Percentiles rank a stretch among this genome's conserved stretches.
Conservation (phyloP, 2,113 vertebrate species). For the Platysternon megacephalum region DNA sequence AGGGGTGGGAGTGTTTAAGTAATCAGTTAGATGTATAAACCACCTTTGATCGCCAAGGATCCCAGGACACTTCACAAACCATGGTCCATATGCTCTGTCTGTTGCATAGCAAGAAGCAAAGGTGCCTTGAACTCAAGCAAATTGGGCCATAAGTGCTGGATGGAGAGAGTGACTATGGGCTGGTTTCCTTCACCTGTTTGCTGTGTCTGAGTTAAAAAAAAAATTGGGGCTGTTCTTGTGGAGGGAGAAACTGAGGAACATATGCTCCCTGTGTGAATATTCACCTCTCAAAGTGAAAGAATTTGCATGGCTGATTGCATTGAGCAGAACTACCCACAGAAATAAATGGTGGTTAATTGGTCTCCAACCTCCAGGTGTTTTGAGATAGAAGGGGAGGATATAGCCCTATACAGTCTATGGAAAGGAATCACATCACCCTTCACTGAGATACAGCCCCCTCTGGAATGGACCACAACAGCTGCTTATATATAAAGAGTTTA, state of each 20-base stretch:
- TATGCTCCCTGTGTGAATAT: neutral
- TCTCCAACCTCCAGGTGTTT: neutral
- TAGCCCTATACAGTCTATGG: neutral
- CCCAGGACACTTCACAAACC: neutral
- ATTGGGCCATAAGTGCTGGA: neutral
- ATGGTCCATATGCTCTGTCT: neutral
- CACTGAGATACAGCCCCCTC: neutral
- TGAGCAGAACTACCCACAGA: neutral
- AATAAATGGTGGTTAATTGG: neutral
- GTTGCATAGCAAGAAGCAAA: neutral
- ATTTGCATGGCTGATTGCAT: rapidly evolving
- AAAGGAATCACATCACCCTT: neutral
- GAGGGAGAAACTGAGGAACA: neutral
- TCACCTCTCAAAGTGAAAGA: neutral
- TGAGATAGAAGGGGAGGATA: neutral
- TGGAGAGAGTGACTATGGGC: neutral
- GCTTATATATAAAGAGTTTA: neutral
- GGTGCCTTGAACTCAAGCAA: neutral
- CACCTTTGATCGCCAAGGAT: neutral
- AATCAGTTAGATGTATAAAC: neutral
- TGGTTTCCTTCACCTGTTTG: neutral
- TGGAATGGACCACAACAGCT: neutral
- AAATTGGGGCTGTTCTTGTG: neutral
- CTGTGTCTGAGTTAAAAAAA: neutral
- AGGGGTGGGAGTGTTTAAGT: neutral